Evolutionary conservation across 2,113 vertebrate species (phyloP), one percentile per base, ranked within the genome.

Genomic region (Periophthalmodon schlosseri): DNA sequence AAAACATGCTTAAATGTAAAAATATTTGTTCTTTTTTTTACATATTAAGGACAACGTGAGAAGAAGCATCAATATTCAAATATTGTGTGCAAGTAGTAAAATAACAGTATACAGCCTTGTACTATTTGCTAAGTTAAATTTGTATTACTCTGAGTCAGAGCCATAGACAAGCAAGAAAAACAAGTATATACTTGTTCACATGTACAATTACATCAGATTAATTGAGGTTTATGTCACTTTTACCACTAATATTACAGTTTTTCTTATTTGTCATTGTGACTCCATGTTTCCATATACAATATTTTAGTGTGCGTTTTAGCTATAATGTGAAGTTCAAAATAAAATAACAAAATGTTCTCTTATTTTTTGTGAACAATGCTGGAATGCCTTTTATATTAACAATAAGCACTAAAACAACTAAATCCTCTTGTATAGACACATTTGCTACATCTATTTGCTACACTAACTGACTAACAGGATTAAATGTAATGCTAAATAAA

Each of bases 21-120:
- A 87, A 90, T 89, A 80, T 57, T 74, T 57, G 8, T 57, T 69
- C 0, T 74, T 73, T 86, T 73, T 67, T 63, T 60, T 60, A 64
- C 52, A 75, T 86, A 81, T 68, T 67, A 64, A 85, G 76, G 81
- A 75, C 75, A 82, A 69, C 75, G 54, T 58, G 54, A 58, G 33
- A 65, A 61, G 67, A 44, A 33, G 81, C 82, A 79, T 90, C 16
- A 50, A 23, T 86, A 82, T 68, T 92, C 66, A 85, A 34, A 63
- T 33, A 34, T 34, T 28, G 0, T 94, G 91, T 92, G 91, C 91
- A 92, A 91, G 86, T 75, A 79, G 84, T 73, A 80, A 81, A 77
- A 86, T 93, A 94, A 94, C 93, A 94, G 93, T 94, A 84, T 89
- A 93, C 83, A 92, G 92, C 91, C 93, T 77, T 93, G 77, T 75